Conservation (phyloP, 2,113 vertebrate species). For the Rallus limicola region DNA sequence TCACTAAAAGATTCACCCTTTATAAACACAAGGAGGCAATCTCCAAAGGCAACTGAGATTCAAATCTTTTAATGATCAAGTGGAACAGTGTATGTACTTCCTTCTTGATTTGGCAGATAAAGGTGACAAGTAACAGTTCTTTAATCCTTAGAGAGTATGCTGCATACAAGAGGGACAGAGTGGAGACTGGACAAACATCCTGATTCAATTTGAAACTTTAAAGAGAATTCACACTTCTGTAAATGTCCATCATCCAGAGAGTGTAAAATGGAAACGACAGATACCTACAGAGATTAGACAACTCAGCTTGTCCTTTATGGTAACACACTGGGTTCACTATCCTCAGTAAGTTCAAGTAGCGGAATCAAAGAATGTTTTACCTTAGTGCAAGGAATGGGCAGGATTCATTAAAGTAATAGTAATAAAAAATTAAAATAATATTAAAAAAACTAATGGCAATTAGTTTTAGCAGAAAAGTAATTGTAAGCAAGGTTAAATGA, state of each 20-base stretch:
- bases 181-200: slow-evolving; percentile 4
- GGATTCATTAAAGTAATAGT: slow-evolving; percentile 42
- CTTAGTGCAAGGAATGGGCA: background rate
- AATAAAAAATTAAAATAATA: too few relatives aligned
- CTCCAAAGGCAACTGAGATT: slow-evolving; percentile 17
- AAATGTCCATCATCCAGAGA: slow-evolving; percentile 6
- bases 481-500: background rate
- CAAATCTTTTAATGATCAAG: slow-evolving; percentile 45
- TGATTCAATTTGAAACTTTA: slow-evolving; percentile 15
- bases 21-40: background rate
- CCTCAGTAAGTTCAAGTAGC: background rate
- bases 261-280: slow-evolving; percentile 29
- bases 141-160: slow-evolving; percentile 19
- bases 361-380: slow-evolving; percentile 26
- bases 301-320: background rate
- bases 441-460: background rate
- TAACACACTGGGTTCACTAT: background rate
- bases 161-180: background rate
- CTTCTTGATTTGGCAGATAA: slow-evolving; percentile 48
- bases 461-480: slow-evolving; percentile 51
- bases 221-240: slow-evolving; percentile 17
- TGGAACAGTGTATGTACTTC: background rate
- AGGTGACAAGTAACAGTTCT: slow-evolving; percentile 32
- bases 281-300: background rate
- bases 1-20: background rate